phyloP scores from a whole-genome alignment of 2,113 vertebrate genomes.

The Diadophis punctatus region DNA sequence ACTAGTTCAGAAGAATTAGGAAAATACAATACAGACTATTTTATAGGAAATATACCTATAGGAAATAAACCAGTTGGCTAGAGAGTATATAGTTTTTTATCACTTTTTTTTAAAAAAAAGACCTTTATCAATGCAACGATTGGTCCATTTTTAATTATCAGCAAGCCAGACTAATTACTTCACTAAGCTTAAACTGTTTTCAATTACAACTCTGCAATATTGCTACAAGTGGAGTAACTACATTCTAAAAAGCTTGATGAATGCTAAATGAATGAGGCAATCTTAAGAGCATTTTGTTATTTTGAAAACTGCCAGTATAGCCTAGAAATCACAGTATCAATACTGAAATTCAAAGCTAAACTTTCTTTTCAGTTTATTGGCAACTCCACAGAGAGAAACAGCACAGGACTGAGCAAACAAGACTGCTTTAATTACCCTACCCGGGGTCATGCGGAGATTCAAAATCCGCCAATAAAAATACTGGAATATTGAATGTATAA shows the following conservation, averaged over 20 bases:
- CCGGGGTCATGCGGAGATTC: constrained; percentile 34
- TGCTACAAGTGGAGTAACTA: constrained; percentile 71
- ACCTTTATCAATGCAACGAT: constrained; percentile 70
- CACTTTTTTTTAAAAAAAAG: constrained; percentile 62
- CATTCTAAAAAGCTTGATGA: constrained; percentile 65
- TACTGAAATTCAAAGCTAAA: constrained; percentile 67
- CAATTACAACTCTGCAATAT: constrained; percentile 69
- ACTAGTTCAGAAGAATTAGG: constrained; percentile 87
- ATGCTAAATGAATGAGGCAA: constrained; percentile 69
- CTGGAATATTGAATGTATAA: constrained; percentile 52
- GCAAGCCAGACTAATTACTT: constrained; percentile 76
- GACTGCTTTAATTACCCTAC: constrained; percentile 34
- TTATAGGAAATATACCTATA: constrained; percentile 89
- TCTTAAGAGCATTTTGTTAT: constrained; percentile 71
- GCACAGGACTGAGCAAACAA: constrained; percentile 50
- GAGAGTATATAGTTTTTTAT: constrained; percentile 69
- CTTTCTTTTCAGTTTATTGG: constrained; percentile 66
- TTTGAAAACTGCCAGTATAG: constrained; percentile 65
- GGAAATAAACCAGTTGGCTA: constrained; percentile 71
- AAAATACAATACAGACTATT: constrained; percentile 98
- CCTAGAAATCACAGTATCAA: constrained; percentile 67
- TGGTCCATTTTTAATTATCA: constrained; percentile 68
- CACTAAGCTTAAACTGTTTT: constrained; percentile 70
- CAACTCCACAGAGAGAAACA: constrained; percentile 59
- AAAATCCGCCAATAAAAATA: constrained; percentile 46